These are phyloP conservation scores for Apodemus sylvaticus DNA, from an alignment of 2,113 vertebrate species.

Conservation along the genomic window DNA sequence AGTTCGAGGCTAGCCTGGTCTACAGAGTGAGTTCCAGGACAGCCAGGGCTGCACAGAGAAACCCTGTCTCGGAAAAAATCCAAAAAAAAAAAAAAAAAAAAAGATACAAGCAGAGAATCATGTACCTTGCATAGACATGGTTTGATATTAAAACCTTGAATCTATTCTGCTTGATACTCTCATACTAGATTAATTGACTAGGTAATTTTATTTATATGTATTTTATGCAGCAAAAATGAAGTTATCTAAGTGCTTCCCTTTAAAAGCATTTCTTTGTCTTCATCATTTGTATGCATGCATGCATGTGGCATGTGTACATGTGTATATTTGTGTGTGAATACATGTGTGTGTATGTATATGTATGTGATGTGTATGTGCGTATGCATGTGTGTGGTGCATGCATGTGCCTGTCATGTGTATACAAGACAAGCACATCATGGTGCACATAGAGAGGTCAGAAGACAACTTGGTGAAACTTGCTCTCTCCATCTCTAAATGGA, in stretches of 20 bases:
- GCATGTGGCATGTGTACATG: not conserved
- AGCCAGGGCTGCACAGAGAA: too few species aligned
- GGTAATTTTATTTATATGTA: constrained; percentile 52
- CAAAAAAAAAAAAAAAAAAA: too few species aligned
- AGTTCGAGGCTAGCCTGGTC: too few species aligned
- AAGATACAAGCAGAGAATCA: not conserved
- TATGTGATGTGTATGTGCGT: not conserved
- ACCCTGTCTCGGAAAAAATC: too few species aligned
- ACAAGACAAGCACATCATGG: not conserved
- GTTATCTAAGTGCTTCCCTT: constrained; percentile 15
- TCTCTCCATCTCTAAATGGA: not conserved
- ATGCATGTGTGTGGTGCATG: not conserved
- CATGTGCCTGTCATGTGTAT: not conserved
- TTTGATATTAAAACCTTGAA: constrained; percentile 37
- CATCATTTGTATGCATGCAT: not conserved
- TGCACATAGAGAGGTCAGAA: not conserved
- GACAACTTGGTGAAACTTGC: too few species aligned
- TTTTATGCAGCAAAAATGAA: constrained; percentile 47
- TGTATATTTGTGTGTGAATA: not conserved
- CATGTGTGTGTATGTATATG: not conserved
- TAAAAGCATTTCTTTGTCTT: not conserved
- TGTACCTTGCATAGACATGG: not conserved
- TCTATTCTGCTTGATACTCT: constrained; percentile 24
- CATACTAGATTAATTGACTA: not conserved
- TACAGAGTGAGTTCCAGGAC: too few species aligned